phyloP scores from a whole-genome alignment of 2,797 vertebrate species.

The Enteromius treurensis region DNA sequence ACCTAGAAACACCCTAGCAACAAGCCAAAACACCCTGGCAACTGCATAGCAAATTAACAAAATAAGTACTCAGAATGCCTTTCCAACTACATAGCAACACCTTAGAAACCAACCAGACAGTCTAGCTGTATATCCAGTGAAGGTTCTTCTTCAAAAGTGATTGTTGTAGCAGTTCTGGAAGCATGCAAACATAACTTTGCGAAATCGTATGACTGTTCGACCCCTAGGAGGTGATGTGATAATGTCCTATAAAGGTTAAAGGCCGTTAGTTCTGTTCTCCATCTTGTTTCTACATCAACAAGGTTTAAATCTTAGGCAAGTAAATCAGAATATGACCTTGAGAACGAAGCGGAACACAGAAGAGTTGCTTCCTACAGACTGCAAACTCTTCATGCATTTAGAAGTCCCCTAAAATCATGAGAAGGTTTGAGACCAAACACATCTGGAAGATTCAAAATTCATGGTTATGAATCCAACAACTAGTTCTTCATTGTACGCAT shows the following conservation, averaged over 20 bases:
- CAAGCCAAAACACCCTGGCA: background rate
- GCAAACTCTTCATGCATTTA: background rate
- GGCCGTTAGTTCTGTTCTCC: background rate
- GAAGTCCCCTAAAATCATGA: background rate
- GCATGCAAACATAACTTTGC: background rate
- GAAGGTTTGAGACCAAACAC: conserved; percentile 1
- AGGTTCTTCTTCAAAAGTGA: background rate
- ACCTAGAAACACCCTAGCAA: background rate
- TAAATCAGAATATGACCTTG: background rate
- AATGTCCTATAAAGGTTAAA: conserved; percentile 4
- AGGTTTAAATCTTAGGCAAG: background rate
- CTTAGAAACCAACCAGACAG: background rate
- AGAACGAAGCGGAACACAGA: background rate
- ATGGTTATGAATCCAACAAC: background rate
- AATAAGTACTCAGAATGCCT: background rate
- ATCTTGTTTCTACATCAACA: background rate
- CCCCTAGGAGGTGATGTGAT: background rate
- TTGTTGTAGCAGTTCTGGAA: background rate
- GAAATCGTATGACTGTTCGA: background rate
- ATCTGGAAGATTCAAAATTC: conserved; percentile 8
- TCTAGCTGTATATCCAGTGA: background rate
- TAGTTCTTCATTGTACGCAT: background rate
- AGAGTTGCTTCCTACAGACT: background rate
- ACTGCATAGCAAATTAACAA: background rate
- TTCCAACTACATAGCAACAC: background rate